Base-by-base conservation (phyloP, 2,113 vertebrate species). In the Hippopotamus amphibius region DNA sequence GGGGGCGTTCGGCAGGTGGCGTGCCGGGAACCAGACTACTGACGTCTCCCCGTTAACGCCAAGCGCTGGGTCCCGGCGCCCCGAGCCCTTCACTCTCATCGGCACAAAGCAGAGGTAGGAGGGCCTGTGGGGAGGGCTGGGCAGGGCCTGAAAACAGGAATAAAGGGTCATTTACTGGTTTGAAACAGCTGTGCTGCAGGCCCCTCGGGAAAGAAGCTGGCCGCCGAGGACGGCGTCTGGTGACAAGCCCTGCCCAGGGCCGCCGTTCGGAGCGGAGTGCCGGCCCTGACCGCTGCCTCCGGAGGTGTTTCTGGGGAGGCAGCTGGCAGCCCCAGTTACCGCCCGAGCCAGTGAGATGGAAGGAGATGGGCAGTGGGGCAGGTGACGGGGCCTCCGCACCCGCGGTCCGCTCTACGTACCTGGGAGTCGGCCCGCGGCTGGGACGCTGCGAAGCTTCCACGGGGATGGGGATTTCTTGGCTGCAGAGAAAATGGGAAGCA, bases 361-460 rank as follows among this genome's bases (percentile, higher is more conserved):
- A 15, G 59, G 37, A 65, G 93, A 43, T 5, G 13, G 46, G 14
- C 0, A 93, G 50, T 76, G 82, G 86, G 41, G 76, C 41, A 59
- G 95, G 98, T 97, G 97, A 98, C 28, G 5, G 50, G 82, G n/a
- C 96, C 98, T 98, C 97, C 94, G 98, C 1, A 55, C 98, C 99
- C 98, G 95, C 98, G 98, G 98, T 98, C 98, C 48, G 90, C 91
- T 87, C 95, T 98, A 97, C 98, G 15, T 99, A 99, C 99, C 98
- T 98, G 97, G 98, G 96, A 97, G 95, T 98, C 66, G 98, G 82
- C 30, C 96, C 97, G 97, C 97, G 96, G 98, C 98, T 97, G 97
- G 80, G 72, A 80, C 95, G 87, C 96, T 30, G 98, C 96, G 92
- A 97, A 98, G 98, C 97, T 98, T 98, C 98, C 98, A 98, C 97